Evolutionary conservation across 2,797 vertebrate species (phyloP).

Genomic region (Sebastes wilsoni): DNA sequence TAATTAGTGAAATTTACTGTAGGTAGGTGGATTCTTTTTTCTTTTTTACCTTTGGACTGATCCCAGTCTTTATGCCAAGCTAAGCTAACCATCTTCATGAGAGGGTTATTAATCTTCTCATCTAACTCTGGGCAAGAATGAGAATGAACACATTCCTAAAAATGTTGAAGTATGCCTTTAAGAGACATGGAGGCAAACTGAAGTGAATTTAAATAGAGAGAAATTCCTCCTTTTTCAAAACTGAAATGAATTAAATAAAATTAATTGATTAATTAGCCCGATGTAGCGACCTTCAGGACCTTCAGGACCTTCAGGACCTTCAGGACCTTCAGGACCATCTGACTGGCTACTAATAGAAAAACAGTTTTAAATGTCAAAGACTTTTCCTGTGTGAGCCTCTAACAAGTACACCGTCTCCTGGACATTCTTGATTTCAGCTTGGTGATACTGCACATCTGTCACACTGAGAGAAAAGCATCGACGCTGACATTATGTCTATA

Average conservation of each 20-base stretch:
- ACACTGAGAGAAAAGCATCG: not conserved
- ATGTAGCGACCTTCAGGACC: not conserved
- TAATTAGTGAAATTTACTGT: not conserved
- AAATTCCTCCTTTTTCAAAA: not conserved
- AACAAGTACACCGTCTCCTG: not conserved
- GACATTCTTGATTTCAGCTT: not conserved
- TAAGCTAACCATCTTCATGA: not conserved
- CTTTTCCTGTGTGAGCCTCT: not conserved
- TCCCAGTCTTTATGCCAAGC: not conserved
- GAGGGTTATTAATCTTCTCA: not conserved
- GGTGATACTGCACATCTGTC: not conserved
- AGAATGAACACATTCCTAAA: not conserved
- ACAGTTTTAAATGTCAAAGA: not conserved
- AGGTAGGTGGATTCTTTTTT: too few relatives aligned
- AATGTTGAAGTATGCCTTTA: not conserved
- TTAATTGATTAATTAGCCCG: not conserved
- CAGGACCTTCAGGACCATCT: not conserved
- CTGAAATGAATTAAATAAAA: not conserved
- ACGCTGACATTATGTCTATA: not conserved
- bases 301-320: not conserved
- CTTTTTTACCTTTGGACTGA: not conserved
- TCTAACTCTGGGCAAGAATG: not conserved
- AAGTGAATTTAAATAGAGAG: not conserved
- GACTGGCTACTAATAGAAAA: not conserved
- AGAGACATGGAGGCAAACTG: not conserved